These are phyloP conservation scores for Dusona sp. DNA, from an alignment of 2,888 invertebrate species.

Conservation along the genomic window DNA sequence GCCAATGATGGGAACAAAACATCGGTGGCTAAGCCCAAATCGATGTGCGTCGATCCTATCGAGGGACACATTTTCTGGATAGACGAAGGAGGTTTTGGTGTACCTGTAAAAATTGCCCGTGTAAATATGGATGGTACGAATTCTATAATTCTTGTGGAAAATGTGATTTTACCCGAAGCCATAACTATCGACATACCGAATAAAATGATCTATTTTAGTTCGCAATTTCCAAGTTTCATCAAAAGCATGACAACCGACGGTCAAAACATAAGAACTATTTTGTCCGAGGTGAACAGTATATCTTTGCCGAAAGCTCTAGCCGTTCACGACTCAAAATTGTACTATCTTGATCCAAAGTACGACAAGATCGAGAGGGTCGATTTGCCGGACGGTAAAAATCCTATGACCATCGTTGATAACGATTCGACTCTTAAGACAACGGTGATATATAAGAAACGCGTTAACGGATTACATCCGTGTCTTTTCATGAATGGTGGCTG, in stretches of 20 bases:
- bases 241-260: conserved; percentile 91
- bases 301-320: conserved; percentile 92
- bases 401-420: conserved; percentile 90
- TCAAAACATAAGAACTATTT: conserved; percentile 88
- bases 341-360: conserved; percentile 94
- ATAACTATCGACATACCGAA: conserved; percentile 93
- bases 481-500: conserved; percentile 95
- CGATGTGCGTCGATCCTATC: conserved; percentile 96
- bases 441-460: conserved; percentile 94
- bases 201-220: conserved; percentile 95
- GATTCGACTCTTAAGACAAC: conserved; percentile 95
- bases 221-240: conserved; percentile 90
- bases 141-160: conserved; percentile 90
- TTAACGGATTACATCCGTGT: conserved; percentile 94
- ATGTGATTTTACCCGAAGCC: conserved; percentile 91
- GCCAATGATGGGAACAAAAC: conserved; percentile 94
- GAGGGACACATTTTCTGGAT: conserved; percentile 97
- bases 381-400: conserved; percentile 91
- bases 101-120: conserved; percentile 94
- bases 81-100: conserved; percentile 96
- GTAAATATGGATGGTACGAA: conserved; percentile 97
- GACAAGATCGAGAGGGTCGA: conserved; percentile 96
- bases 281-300: conserved; percentile 90
- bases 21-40: conserved; percentile 94
- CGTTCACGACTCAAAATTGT: conserved; percentile 92